phyloP scores from a whole-genome alignment of 2,888 invertebrate species.

The Mylabris sibirica region DNA sequence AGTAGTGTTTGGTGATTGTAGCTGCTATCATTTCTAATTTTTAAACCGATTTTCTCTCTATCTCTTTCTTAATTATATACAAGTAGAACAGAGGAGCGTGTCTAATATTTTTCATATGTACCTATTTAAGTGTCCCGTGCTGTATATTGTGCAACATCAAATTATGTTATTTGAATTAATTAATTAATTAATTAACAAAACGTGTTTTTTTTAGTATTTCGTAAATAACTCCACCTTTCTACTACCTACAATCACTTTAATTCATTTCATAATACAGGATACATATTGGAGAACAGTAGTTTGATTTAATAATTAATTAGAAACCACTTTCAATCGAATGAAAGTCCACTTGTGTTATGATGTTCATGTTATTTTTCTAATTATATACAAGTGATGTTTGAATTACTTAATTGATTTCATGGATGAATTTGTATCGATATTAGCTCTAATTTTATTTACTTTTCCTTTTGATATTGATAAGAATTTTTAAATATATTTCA shows the following conservation, averaged over 20 bases:
- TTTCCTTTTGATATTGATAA: not conserved
- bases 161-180: not conserved
- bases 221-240: slow-evolving; percentile 4
- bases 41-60: too few species aligned
- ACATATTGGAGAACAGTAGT: not conserved
- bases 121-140: too few species aligned
- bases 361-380: not conserved
- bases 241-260: not conserved
- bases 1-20: too few species aligned
- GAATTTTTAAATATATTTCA: not conserved
- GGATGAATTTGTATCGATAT: too few species aligned
- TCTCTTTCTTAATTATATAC: too few species aligned
- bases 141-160: not conserved
- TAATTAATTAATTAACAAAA: not conserved
- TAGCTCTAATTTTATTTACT: not conserved
- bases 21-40: too few species aligned
- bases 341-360: not conserved
- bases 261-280: not conserved
- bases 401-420: not conserved
- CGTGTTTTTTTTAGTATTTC: not conserved
- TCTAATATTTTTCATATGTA: not conserved
- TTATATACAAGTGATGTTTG: not conserved
- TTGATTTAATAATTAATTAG: not conserved
- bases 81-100: too few species aligned
- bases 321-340: not conserved